Evolutionary conservation across 2,797 vertebrate genomes (phyloP).

Genomic region (Acanthurus tractus): DNA sequence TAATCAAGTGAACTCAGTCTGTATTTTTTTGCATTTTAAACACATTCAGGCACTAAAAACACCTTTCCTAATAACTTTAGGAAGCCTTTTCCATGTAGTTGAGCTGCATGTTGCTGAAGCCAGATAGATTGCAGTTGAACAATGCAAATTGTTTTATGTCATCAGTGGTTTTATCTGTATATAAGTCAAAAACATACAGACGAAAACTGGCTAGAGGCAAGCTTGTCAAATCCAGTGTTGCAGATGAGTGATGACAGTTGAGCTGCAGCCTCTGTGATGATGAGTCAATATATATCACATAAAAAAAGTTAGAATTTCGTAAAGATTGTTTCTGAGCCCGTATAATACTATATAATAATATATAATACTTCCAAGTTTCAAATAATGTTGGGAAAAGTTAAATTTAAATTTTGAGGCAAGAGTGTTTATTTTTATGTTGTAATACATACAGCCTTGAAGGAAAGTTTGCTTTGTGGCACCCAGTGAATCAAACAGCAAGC

Average conservation of each 20-base stretch:
- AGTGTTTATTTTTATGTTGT: slow-evolving; percentile 2
- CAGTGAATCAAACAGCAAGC: slow-evolving; percentile 4
- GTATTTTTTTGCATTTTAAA: slow-evolving; percentile 12
- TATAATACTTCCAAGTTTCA: too few relatives aligned
- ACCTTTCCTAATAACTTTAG: too few relatives aligned
- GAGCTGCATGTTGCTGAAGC: background rate
- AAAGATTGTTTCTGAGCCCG: background rate
- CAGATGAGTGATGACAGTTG: slow-evolving; percentile 50
- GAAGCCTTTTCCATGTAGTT: slow-evolving; percentile 7
- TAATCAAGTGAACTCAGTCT: background rate
- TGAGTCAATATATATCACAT: slow-evolving; percentile 61
- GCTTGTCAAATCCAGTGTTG: slow-evolving; percentile 43
- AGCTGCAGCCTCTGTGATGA: slow-evolving; percentile 38
- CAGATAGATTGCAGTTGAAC: slow-evolving; percentile 24
- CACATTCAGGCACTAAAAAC: background rate
- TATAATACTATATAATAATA: too few relatives aligned
- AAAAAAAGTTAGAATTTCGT: slow-evolving; percentile 18
- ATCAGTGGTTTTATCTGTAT: slow-evolving; percentile 28
- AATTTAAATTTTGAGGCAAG: background rate
- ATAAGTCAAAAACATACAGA: slow-evolving; percentile 30
- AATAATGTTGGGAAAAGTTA: slow-evolving; percentile 3
- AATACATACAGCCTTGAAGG: background rate
- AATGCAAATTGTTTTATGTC: slow-evolving; percentile 30
- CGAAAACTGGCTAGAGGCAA: slow-evolving; percentile 33
- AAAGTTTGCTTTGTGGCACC: background rate